These are phyloP conservation scores for Tragelaphus imberbis DNA, from an alignment of 2,113 vertebrate species.

Conservation along the genomic window DNA sequence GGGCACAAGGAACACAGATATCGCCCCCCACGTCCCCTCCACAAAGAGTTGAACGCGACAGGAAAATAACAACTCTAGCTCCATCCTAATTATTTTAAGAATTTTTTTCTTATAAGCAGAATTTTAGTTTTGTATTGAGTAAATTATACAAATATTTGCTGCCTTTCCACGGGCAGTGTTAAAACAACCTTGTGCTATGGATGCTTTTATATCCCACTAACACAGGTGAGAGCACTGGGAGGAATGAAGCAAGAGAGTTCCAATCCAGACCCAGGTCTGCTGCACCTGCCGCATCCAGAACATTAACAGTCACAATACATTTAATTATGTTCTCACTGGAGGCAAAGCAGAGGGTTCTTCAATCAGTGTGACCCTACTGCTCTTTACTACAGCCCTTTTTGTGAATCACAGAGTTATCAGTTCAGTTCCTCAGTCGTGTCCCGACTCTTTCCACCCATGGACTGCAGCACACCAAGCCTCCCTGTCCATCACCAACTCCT, in stretches of 20 bases:
- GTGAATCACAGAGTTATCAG: background rate
- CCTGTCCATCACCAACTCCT: background rate
- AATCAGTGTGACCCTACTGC: background rate
- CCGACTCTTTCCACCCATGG: fast-evolving
- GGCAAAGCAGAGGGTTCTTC: background rate
- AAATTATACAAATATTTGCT: background rate
- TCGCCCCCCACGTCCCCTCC: background rate
- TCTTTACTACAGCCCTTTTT: background rate
- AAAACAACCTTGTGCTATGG: background rate
- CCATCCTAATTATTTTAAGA: background rate
- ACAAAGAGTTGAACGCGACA: background rate
- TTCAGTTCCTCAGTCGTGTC: background rate
- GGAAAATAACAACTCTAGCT: background rate
- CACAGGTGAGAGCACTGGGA: background rate
- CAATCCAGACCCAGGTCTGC: background rate
- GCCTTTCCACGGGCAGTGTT: background rate
- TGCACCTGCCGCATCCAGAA: too few relatives aligned
- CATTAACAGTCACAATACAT: too few relatives aligned
- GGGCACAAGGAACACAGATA: background rate
- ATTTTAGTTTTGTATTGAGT: background rate
- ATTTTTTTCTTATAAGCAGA: background rate
- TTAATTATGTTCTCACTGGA: background rate
- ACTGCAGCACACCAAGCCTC: fast-evolving
- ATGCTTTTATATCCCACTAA: too few relatives aligned
- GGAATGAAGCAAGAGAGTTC: too few relatives aligned